Evolutionary conservation across 2,888 invertebrate species (phyloP).

Genomic region (Xiphydria camelus): DNA sequence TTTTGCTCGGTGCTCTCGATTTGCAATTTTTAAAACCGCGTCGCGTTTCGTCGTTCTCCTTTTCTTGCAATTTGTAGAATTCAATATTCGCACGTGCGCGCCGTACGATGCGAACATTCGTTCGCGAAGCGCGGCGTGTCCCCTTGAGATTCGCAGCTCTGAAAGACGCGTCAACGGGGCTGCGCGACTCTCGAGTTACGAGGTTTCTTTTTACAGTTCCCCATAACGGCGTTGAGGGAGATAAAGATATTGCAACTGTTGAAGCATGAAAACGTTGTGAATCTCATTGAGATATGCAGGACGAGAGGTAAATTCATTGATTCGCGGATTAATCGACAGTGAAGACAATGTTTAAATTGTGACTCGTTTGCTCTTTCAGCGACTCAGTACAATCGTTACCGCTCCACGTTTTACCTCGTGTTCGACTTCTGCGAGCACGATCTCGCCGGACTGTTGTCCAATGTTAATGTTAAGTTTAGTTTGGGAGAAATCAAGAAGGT

Average conservation of each 20-base stretch:
- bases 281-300: conserved; percentile 94
- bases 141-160: too few relatives aligned
- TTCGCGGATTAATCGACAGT: not conserved
- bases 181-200: too few relatives aligned
- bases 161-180: too few relatives aligned
- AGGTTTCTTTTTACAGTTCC: conserved; percentile 87
- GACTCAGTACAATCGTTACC: conserved; percentile 71
- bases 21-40: too few relatives aligned
- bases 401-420: conserved; percentile 91
- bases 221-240: conserved; percentile 96
- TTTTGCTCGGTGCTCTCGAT: too few relatives aligned
- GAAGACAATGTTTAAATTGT: conserved; percentile 47
- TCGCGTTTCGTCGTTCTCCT: too few relatives aligned
- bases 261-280: conserved; percentile 97
- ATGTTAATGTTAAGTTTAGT: conserved; percentile 93
- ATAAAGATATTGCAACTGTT: conserved; percentile 92
- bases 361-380: conserved; percentile 54
- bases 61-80: too few relatives aligned
- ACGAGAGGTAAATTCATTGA: conserved; percentile 73
- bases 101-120: too few relatives aligned
- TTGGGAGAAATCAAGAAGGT: conserved; percentile 97
- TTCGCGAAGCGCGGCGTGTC: too few relatives aligned
- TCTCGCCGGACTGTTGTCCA: conserved; percentile 92
- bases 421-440: conserved; percentile 99
- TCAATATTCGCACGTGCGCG: too few relatives aligned